phyloP scores from a whole-genome alignment of 1,140 invertebrate genomes.

The Heliconius hermathena region DNA sequence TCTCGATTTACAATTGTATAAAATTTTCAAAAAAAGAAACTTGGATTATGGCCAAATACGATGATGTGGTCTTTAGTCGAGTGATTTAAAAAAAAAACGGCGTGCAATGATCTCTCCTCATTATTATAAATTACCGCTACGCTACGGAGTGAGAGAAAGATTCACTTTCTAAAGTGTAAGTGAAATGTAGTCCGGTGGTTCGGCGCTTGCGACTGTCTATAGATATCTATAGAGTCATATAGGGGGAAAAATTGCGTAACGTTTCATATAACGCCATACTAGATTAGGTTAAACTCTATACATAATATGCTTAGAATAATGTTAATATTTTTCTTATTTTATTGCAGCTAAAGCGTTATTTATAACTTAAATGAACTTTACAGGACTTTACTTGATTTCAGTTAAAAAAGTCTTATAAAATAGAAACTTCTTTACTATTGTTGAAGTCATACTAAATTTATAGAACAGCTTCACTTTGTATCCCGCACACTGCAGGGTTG shows the following conservation, averaged over 20 bases:
- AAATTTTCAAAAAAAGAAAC: slow-evolving; percentile 50
- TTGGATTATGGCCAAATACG: slow-evolving; percentile 56
- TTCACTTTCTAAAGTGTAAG: slow-evolving; percentile 73
- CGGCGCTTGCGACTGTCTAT: slow-evolving; percentile 48
- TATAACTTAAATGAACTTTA: too few species aligned
- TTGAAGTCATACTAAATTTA: too few species aligned
- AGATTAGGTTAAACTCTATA: not conserved
- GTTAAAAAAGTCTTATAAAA: too few species aligned
- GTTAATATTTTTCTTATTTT: not conserved
- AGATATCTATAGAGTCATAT: too few species aligned
- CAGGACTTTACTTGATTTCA: too few species aligned
- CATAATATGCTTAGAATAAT: not conserved
- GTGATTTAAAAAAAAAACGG: slow-evolving; percentile 65
- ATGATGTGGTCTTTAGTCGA: slow-evolving; percentile 49
- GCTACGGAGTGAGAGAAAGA: slow-evolving; percentile 75
- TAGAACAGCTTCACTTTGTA: too few species aligned
- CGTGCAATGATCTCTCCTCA: slow-evolving; percentile 71
- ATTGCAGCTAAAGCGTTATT: not conserved
- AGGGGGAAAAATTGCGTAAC: slow-evolving; percentile 43
- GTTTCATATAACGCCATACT: slow-evolving; percentile 14
- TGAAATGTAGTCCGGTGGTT: slow-evolving; percentile 58
- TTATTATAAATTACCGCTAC: slow-evolving; percentile 70
- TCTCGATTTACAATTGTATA: slow-evolving; percentile 43
- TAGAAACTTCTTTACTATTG: too few species aligned
- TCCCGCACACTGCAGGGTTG: too few species aligned